Evolutionary conservation across 2,797 vertebrate genomes (phyloP).

Genomic region (Amblyraja radiata): DNA sequence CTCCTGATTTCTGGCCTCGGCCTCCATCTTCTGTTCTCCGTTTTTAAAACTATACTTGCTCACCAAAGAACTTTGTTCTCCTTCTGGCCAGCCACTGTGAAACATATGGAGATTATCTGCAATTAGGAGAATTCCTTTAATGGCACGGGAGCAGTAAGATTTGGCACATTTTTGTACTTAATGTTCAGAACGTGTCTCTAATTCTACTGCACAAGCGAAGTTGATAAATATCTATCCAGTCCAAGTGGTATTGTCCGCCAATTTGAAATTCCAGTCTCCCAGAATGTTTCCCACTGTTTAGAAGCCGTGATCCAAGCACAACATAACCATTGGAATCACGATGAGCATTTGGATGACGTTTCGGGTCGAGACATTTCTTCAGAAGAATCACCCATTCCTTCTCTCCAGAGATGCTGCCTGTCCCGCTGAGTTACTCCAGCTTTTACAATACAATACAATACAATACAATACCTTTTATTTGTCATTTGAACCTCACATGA

Average conservation of each 20-base stretch:
- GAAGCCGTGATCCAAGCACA: neutral
- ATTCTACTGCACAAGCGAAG: neutral
- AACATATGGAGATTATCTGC: conserved; percentile 32
- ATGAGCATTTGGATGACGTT: too few relatives aligned
- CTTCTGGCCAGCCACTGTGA: neutral
- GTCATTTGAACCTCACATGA: too few relatives aligned
- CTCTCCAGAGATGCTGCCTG: too few relatives aligned
- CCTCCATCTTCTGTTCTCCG: neutral
- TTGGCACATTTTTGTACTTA: neutral
- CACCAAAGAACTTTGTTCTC: neutral
- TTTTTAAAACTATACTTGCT: neutral
- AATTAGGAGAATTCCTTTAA: conserved; percentile 13
- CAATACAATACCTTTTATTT: too few relatives aligned
- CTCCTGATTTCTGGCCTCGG: too few relatives aligned
- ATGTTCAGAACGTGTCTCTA: neutral
- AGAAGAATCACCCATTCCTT: too few relatives aligned
- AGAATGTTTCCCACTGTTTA: neutral
- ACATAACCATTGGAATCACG: too few relatives aligned
- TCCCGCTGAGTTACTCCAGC: too few relatives aligned
- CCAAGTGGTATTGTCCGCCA: neutral
- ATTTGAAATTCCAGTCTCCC: neutral
- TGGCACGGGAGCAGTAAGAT: conserved; percentile 12
- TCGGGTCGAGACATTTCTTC: too few relatives aligned
- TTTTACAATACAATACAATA: too few relatives aligned
- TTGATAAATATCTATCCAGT: neutral